phyloP scores from a whole-genome alignment of 2,113 vertebrate species.

The Mirza zaza region DNA sequence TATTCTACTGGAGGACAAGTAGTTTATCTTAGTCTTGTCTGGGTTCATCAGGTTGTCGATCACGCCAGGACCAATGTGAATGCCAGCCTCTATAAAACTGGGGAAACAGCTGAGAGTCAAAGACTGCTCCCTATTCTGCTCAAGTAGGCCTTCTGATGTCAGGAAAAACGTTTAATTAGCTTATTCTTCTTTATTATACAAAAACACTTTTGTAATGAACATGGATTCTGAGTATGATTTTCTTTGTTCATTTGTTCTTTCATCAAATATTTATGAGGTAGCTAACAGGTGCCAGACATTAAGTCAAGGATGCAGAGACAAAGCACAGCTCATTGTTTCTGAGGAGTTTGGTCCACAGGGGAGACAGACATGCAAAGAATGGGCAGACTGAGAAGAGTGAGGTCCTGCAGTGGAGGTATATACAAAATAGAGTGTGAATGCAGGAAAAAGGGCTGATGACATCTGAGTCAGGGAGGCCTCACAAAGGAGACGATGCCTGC shows the following conservation, averaged over 20 bases:
- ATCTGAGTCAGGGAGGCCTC: not conserved
- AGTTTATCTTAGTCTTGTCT: constrained; percentile 86
- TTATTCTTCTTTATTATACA: constrained; percentile 28
- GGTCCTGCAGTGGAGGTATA: not conserved
- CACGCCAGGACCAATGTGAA: constrained; percentile 72
- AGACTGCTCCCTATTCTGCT: not conserved
- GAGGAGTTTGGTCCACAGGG: not conserved
- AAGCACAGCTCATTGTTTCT: not conserved
- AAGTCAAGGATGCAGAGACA: not conserved
- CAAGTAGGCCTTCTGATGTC: not conserved
- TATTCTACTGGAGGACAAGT: constrained; percentile 85
- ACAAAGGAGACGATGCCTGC: not conserved
- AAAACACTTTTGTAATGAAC: constrained; percentile 33
- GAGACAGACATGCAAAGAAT: not conserved
- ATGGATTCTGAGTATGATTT: constrained; percentile 35
- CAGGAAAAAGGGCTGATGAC: not conserved
- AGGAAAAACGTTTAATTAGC: constrained; percentile 4
- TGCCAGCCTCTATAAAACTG: not conserved
- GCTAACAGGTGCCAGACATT: constrained; percentile 51
- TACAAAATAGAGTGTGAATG: not conserved
- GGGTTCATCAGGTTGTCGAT: constrained; percentile 76
- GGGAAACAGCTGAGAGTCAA: not conserved
- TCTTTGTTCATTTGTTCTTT: constrained; percentile 52
- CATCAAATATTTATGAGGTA: constrained; percentile 48
- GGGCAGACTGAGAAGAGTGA: not conserved